These are phyloP conservation scores for Campylomormyrus numenius DNA, from an alignment of 2,113 vertebrate species.

Conservation along the genomic window DNA sequence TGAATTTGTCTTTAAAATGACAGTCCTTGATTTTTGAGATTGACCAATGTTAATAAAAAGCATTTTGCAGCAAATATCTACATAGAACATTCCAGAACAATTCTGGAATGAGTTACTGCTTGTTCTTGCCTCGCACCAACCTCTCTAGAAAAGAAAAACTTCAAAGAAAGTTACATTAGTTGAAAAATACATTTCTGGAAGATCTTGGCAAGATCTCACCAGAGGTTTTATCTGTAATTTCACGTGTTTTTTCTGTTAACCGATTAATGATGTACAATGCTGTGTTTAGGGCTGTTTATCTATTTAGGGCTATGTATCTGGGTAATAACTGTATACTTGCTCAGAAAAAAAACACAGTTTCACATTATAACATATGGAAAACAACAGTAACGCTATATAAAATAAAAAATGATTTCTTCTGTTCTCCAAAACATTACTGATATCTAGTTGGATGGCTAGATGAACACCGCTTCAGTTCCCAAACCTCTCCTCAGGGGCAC, in stretches of 20 bases:
- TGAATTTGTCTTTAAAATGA: neutral
- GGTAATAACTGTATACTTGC: neutral
- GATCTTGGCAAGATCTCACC: neutral
- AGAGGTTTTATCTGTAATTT: neutral
- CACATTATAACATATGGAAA: neutral
- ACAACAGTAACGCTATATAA: neutral
- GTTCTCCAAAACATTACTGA: neutral
- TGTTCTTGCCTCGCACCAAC: neutral
- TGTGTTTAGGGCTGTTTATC: neutral
- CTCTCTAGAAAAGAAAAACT: neutral
- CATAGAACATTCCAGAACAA: neutral
- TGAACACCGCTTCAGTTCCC: neutral
- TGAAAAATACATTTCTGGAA: neutral
- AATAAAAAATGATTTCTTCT: neutral
- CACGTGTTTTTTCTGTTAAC: neutral
- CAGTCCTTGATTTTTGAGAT: neutral
- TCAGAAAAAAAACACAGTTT: neutral
- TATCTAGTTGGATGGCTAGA: neutral
- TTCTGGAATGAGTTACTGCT: neutral
- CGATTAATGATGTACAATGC: neutral
- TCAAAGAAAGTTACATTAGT: neutral
- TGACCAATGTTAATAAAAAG: neutral
- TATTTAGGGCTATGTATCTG: neutral
- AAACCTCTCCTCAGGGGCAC: neutral
- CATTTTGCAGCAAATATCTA: neutral